Conservation (phyloP, 1,140 invertebrate genomes). For the Apolygus lucorum region DNA sequence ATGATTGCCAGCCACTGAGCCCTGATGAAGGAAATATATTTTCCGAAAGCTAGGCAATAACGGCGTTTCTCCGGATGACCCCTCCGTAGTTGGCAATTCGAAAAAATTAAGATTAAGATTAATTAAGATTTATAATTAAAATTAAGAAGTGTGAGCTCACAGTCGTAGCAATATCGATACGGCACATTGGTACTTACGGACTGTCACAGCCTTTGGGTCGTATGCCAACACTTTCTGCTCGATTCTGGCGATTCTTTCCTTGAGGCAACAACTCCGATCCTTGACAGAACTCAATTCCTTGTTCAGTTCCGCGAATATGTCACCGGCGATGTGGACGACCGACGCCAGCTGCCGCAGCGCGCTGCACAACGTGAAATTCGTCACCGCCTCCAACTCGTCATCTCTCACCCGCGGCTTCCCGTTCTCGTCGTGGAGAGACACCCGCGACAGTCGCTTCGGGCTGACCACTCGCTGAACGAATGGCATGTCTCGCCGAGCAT, state of each 20-base stretch:
- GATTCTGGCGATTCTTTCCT: constrained; percentile 50
- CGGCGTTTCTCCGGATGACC: too few species aligned
- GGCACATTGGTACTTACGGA: constrained; percentile 59
- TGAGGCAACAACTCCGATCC: constrained; percentile 53
- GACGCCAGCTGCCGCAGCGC: constrained; percentile 66
- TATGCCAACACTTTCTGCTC: constrained; percentile 50
- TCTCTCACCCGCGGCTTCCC: constrained; percentile 50
- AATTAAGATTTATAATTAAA: too few species aligned
- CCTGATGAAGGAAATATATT: too few species aligned
- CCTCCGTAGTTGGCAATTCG: too few species aligned
- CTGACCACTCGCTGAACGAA: constrained; percentile 61
- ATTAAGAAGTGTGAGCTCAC: too few species aligned
- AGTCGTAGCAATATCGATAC: too few species aligned
- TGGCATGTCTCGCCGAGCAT: constrained; percentile 46
- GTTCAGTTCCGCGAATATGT: constrained; percentile 65
- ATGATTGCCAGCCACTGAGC: too few species aligned
- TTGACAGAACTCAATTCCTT: constrained; percentile 56
- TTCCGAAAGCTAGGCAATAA: too few species aligned
- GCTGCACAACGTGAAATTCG: constrained; percentile 65
- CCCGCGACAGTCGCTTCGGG: constrained; percentile 56
- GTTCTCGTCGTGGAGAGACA: constrained; percentile 47
- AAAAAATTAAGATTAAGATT: too few species aligned
- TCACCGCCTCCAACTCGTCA: constrained; percentile 62
- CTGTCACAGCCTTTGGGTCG: constrained; percentile 70
- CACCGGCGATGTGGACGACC: constrained; percentile 63